These are phyloP conservation scores for Nothocercus julius DNA, from an alignment of 2,113 vertebrate genomes.

Conservation along the genomic window DNA sequence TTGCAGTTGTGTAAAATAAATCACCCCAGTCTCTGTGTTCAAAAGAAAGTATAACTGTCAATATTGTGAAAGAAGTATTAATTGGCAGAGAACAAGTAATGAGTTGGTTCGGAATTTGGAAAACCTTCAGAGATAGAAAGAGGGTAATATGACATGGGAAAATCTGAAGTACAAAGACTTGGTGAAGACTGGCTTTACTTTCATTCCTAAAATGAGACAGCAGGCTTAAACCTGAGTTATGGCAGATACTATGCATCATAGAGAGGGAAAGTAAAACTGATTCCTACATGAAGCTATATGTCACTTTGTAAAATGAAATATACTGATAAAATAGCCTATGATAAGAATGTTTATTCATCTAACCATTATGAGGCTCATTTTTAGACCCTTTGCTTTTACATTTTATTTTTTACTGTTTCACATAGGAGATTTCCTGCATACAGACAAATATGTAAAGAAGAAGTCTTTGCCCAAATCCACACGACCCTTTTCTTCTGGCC, in stretches of 20 bases:
- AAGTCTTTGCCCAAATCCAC: not conserved
- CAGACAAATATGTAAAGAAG: not conserved
- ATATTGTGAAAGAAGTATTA: conserved; percentile 10
- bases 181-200: not conserved
- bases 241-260: not conserved
- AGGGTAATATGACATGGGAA: not conserved
- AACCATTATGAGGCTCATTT: not conserved
- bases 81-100: conserved; percentile 20
- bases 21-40: not conserved
- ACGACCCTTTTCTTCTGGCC: not conserved
- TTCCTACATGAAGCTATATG: not conserved
- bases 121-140: not conserved
- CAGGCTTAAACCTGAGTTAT: not conserved
- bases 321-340: not conserved
- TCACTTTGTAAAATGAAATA: not conserved
- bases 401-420: not conserved
- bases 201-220: not conserved
- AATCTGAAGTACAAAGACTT: not conserved
- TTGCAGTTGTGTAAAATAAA: not conserved
- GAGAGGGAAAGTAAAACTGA: not conserved
- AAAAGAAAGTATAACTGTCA: conserved; percentile 5
- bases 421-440: not conserved
- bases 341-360: not conserved
- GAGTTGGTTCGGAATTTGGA: not conserved
- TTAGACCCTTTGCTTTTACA: not conserved